phyloP scores from a whole-genome alignment of 2,888 invertebrate species.

The Mesorhabditis belari region DNA sequence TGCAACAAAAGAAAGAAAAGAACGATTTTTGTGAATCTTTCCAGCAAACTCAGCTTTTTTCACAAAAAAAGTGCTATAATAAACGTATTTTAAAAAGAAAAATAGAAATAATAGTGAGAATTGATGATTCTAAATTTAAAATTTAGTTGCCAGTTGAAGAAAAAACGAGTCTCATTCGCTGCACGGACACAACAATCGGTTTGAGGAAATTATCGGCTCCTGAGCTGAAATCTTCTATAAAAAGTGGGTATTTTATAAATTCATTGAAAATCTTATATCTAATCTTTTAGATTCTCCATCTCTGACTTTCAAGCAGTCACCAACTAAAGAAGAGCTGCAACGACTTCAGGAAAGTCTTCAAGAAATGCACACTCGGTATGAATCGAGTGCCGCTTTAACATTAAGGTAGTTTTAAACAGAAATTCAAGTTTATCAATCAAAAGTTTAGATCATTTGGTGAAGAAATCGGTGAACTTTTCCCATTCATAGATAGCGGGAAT shows the following conservation, averaged over 20 bases:
- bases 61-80: too few species aligned
- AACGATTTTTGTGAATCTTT: not conserved
- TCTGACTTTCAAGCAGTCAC: not conserved
- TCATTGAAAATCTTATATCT: not conserved
- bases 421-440: too few species aligned
- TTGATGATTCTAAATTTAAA: not conserved
- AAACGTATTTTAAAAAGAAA: too few species aligned
- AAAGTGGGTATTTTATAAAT: not conserved
- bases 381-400: not conserved
- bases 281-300: not conserved
- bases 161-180: not conserved
- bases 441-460: slow-evolving; percentile 46
- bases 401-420: not conserved
- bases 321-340: not conserved
- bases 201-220: not conserved
- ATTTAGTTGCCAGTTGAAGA: not conserved
- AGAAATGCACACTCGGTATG: not conserved
- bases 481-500: slow-evolving; percentile 44
- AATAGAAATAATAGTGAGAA: too few species aligned
- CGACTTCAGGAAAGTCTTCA: not conserved
- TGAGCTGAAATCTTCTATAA: not conserved
- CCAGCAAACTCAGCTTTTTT: not conserved
- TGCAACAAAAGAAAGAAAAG: too few species aligned
- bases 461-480: slow-evolving; percentile 40
- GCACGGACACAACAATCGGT: not conserved